These are phyloP conservation scores for Gallinago jamesoni DNA, from an alignment of 2,113 vertebrate genomes.

Conservation along the genomic window DNA sequence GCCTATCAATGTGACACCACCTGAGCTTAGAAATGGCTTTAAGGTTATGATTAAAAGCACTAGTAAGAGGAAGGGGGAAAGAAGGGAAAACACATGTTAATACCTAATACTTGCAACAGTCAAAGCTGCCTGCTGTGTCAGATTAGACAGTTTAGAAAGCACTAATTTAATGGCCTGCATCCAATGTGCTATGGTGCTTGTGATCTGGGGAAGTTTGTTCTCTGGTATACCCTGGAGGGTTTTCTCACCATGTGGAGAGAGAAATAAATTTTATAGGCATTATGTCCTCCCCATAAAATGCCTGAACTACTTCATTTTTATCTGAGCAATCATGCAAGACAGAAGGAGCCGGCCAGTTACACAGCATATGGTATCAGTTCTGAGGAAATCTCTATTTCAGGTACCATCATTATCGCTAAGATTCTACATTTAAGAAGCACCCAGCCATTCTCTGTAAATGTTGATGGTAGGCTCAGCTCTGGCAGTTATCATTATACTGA, in stretches of 20 bases:
- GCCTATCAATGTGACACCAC: neutral
- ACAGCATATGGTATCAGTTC: neutral
- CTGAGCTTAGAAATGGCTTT: neutral
- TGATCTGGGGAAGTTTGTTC: slow-evolving; percentile 34
- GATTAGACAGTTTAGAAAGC: slow-evolving; percentile 42
- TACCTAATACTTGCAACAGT: neutral
- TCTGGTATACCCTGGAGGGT: neutral
- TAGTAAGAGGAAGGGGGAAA: neutral
- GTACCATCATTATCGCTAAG: neutral
- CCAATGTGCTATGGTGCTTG: neutral
- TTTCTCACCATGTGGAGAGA: slow-evolving; percentile 4
- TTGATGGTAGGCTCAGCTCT: slow-evolving; percentile 22
- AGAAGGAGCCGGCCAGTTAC: neutral
- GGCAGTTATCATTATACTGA: neutral
- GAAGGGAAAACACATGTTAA: neutral
- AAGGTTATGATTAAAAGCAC: neutral
- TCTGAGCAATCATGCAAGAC: slow-evolving; percentile 52
- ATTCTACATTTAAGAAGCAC: slow-evolving; percentile 28
- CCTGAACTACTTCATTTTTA: slow-evolving; percentile 57
- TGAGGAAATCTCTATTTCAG: slow-evolving; percentile 40
- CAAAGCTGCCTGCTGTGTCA: neutral
- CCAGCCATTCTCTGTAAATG: slow-evolving; percentile 40
- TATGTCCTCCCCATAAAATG: slow-evolving; percentile 55
- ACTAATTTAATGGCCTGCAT: slow-evolving; percentile 57
- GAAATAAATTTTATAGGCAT: slow-evolving; percentile 59